Evolutionary conservation across 2,888 invertebrate species (phyloP).

Genomic region (Rhorus exstirpatorius): DNA sequence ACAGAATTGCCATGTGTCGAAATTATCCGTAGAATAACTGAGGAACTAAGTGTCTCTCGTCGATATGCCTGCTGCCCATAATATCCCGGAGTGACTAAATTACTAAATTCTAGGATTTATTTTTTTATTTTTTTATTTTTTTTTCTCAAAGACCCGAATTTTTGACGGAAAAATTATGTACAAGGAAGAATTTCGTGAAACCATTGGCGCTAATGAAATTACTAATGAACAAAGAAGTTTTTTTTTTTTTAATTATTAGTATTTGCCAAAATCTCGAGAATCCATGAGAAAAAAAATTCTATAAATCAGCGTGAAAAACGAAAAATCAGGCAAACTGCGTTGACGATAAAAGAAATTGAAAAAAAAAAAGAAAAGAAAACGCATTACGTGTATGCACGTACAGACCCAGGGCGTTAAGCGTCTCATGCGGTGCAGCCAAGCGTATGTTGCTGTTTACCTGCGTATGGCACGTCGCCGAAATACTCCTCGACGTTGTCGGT

Average conservation of each 20-base stretch:
- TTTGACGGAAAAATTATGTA: too few relatives aligned
- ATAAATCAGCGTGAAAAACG: slow-evolving; percentile 18
- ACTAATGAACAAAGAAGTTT: neutral
- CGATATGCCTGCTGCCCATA: slow-evolving; percentile 29
- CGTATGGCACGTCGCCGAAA: slow-evolving; percentile 94
- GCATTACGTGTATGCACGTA: slow-evolving; percentile 84
- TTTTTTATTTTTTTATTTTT: too few relatives aligned
- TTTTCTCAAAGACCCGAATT: too few relatives aligned
- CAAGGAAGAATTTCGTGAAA: neutral
- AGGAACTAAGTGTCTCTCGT: slow-evolving; percentile 41
- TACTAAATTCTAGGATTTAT: neutral
- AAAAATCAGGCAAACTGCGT: slow-evolving; percentile 78
- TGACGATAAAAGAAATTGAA: slow-evolving; percentile 79
- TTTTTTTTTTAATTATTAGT: slow-evolving; percentile 7
- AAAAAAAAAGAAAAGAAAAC: too few relatives aligned
- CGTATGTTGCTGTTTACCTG: slow-evolving; percentile 89
- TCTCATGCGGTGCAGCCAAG: slow-evolving; percentile 86
- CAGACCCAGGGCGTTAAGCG: slow-evolving; percentile 84
- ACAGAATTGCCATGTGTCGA: slow-evolving; percentile 19
- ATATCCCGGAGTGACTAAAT: slow-evolving; percentile 5
- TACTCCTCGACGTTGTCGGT: slow-evolving; percentile 95
- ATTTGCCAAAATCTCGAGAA: too few relatives aligned
- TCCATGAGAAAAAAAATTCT: slow-evolving; percentile 8
- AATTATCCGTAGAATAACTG: slow-evolving; percentile 29
- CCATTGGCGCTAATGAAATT: too few relatives aligned